Conservation (phyloP, 2,113 vertebrate genomes). For the Rhadina sibilatrix region DNA sequence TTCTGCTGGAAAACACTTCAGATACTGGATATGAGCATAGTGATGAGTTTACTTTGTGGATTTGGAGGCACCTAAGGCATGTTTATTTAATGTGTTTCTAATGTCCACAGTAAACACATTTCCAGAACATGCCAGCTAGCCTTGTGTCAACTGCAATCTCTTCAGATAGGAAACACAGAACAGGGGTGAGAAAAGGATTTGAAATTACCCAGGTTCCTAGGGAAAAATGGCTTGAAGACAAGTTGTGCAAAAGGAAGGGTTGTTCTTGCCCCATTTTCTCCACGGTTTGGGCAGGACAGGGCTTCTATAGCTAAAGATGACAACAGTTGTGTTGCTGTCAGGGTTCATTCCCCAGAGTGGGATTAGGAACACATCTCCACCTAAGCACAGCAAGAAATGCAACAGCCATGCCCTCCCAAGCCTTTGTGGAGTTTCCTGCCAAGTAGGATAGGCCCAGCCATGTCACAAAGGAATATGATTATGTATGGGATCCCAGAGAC, state of each 20-base stretch:
- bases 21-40: neutral
- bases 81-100: neutral
- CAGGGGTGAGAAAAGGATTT: neutral
- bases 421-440: neutral
- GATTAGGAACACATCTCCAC: neutral
- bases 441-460: neutral
- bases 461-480: fast-evolving
- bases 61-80: neutral
- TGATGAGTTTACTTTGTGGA: neutral
- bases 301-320: neutral
- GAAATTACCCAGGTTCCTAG: neutral
- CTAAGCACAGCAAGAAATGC: neutral
- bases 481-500: neutral
- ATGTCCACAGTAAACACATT: neutral
- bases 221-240: neutral
- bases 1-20: neutral
- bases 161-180: neutral
- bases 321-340: neutral
- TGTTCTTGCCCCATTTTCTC: neutral
- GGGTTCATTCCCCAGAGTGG: neutral
- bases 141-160: fast-evolving
- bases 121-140: neutral
- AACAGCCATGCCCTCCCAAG: neutral
- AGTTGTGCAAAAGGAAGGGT: neutral
- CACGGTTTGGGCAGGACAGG: neutral